phyloP scores from a whole-genome alignment of 1,140 invertebrate species.

The Zophobas morio region DNA sequence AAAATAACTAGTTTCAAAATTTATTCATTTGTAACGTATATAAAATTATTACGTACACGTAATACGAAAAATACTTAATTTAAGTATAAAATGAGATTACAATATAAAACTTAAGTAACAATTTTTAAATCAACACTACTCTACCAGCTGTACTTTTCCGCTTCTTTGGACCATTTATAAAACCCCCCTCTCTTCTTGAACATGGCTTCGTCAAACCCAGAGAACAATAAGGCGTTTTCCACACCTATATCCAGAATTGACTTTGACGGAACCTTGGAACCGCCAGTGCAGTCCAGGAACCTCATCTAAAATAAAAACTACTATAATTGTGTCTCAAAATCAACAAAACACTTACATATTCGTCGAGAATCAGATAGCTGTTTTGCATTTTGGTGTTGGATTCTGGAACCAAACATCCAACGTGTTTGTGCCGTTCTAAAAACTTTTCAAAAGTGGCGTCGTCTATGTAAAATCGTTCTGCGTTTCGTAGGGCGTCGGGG shows the following conservation, averaged over 20 bases:
- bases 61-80: too few species aligned
- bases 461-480: slow-evolving; percentile 67
- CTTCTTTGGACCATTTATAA: slow-evolving; percentile 70
- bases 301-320: slow-evolving; percentile 66
- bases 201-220: slow-evolving; percentile 70
- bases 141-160: slow-evolving; percentile 61
- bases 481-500: slow-evolving; percentile 66
- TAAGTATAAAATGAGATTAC: too few species aligned
- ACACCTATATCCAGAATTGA: slow-evolving; percentile 70
- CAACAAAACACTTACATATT: slow-evolving; percentile 65
- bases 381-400: slow-evolving; percentile 70
- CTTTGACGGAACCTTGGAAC: slow-evolving; percentile 67
- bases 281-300: slow-evolving; percentile 69
- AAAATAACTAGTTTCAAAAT: too few species aligned
- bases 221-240: slow-evolving; percentile 66
- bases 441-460: slow-evolving; percentile 68
- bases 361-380: slow-evolving; percentile 71
- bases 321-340: slow-evolving; percentile 3
- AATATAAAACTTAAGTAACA: too few species aligned
- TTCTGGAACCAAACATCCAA: slow-evolving; percentile 69
- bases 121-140: not conserved
- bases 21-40: too few species aligned
- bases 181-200: slow-evolving; percentile 70
- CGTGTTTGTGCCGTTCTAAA: slow-evolving; percentile 65
- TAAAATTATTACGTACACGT: too few species aligned